phyloP scores from a whole-genome alignment of 2,113 vertebrate species.

The Tauraco erythrolophus region DNA sequence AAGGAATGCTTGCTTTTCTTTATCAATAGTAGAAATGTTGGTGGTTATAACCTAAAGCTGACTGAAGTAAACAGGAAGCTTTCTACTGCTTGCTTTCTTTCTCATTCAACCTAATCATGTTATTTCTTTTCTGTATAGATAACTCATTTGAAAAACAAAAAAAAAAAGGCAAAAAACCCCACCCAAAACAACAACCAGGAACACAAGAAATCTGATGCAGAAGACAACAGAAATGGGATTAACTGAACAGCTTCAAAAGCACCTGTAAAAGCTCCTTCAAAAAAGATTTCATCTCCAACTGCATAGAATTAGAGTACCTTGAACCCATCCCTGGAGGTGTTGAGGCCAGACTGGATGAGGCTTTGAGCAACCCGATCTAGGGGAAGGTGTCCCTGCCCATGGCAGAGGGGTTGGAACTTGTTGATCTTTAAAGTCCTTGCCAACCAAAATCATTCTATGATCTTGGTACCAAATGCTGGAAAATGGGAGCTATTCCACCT shows the following conservation, averaged over 20 bases:
- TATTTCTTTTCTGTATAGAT: background rate
- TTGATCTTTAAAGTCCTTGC: too few relatives aligned
- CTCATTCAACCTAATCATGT: background rate
- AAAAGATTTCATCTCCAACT: background rate
- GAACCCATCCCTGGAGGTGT: too few relatives aligned
- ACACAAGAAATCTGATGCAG: background rate
- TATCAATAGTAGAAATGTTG: background rate
- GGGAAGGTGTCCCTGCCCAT: too few relatives aligned
- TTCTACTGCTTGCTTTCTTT: background rate
- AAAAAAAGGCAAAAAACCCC: too few relatives aligned
- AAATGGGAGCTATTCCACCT: background rate
- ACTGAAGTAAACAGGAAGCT: background rate
- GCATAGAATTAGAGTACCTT: background rate
- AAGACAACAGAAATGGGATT: background rate
- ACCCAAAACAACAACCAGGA: background rate
- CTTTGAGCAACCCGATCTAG: too few relatives aligned
- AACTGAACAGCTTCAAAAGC: background rate
- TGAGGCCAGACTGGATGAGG: too few relatives aligned
- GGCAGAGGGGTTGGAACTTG: too few relatives aligned
- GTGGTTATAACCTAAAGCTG: background rate
- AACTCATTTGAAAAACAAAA: background rate
- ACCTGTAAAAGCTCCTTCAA: background rate
- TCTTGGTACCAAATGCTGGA: background rate
- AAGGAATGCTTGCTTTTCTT: background rate
- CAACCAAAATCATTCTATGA: too few relatives aligned